Conservation (phyloP, 2,797 vertebrate genomes). For the Neosilurus hyrtlii region DNA sequence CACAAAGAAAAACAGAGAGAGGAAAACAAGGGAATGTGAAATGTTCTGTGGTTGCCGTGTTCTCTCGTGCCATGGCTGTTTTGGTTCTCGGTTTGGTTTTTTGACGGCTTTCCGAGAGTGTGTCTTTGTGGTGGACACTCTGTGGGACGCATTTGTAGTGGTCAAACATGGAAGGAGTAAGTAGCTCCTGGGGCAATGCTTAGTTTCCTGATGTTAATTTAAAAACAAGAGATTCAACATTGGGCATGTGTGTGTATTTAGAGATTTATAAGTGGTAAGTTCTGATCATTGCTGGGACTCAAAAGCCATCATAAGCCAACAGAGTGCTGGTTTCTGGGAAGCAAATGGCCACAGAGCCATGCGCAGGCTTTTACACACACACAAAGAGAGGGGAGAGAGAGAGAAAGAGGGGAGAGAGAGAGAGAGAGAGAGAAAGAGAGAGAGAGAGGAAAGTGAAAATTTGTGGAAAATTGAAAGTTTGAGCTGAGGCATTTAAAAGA, state of each 20-base stretch:
- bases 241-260: background rate
- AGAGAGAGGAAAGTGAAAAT: background rate
- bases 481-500: background rate
- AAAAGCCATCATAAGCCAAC: slow-evolving; percentile 23
- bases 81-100: slow-evolving; percentile 21
- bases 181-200: background rate
- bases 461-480: slow-evolving; percentile 16
- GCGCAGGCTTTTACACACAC: slow-evolving; percentile 4
- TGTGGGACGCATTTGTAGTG: slow-evolving; percentile 32
- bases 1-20: slow-evolving; percentile 22
- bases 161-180: background rate
- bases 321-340: slow-evolving; percentile 13
- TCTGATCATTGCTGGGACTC: slow-evolving; percentile 6
- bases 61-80: slow-evolving; percentile 26
- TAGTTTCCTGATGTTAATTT: slow-evolving; percentile 14
- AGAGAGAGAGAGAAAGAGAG: slow-evolving; percentile 4
- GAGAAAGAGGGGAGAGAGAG: no score
- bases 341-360: slow-evolving; percentile 10
- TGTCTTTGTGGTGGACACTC: slow-evolving; percentile 19
- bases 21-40: slow-evolving; percentile 19
- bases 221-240: slow-evolving; percentile 15
- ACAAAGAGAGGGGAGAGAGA: slow-evolving; percentile 6
- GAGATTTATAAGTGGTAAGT: slow-evolving; percentile 27
- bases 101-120: slow-evolving; percentile 25
- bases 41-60: slow-evolving; percentile 22